These are phyloP conservation scores for Odontophorus gujanensis DNA, from an alignment of 2,113 vertebrate species.

Conservation along the genomic window DNA sequence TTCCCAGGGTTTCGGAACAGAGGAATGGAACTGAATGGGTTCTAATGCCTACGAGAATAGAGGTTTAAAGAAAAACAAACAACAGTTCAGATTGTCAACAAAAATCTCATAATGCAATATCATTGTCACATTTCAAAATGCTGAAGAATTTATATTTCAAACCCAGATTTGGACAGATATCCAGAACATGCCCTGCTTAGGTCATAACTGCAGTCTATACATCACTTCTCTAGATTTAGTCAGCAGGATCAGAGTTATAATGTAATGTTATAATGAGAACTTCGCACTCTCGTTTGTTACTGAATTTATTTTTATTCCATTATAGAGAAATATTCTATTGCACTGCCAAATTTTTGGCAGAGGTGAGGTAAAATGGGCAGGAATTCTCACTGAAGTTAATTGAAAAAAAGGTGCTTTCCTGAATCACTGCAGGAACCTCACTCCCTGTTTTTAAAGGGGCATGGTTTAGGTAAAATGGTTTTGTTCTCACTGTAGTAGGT, in stretches of 20 bases:
- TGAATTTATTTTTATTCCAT: background rate
- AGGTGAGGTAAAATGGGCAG: background rate
- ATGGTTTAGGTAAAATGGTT: background rate
- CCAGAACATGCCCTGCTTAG: background rate
- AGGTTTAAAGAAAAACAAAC: background rate
- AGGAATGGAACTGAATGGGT: too few species aligned
- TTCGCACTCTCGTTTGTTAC: background rate
- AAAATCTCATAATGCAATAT: background rate
- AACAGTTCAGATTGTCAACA: background rate
- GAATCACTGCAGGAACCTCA: background rate
- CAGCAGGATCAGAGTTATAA: background rate
- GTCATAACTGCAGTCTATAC: background rate
- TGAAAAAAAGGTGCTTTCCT: background rate
- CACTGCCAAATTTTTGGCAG: background rate
- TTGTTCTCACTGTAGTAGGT: background rate
- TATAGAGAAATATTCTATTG: background rate
- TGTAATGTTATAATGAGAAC: background rate
- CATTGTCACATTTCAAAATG: background rate
- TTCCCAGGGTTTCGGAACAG: background rate
- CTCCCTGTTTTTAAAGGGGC: background rate
- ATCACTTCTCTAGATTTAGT: background rate
- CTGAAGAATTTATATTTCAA: background rate
- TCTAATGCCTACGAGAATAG: background rate
- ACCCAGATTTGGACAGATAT: background rate
- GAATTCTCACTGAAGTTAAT: background rate